Base-by-base conservation (phyloP, 2,797 vertebrate genomes). In the Jordanella pulchra region DNA sequence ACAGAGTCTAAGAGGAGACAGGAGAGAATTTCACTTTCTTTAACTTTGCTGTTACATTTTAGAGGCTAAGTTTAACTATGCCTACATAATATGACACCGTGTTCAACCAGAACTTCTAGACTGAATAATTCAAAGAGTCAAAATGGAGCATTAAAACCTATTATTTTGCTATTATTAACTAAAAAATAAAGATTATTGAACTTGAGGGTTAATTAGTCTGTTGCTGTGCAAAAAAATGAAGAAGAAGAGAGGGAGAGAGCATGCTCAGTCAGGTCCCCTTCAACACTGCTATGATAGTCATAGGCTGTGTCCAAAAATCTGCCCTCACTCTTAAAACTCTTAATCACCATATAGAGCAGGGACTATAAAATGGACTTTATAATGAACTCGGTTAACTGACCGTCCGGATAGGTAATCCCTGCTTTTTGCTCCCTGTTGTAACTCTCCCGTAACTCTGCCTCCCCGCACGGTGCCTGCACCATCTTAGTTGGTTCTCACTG, bases 221-320 rank as follows among this genome's bases (percentile, higher is more conserved):
- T 53, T 68, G 17, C 65, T 61, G 28, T 66, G 17, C 53, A 63
- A 65, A 75, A 53, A 25, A 69, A 27, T n/a, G n/a, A 51, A 45
- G 32, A 39, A 39, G 6, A 35, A 35, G 6, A 35, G 3, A 6
- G 6, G 6, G 6, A 35, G 3, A 39, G 5, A 14, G 11, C 12
- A 42, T 7, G 9, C 67, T 32, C 7, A 5, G 56, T 35, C 48
- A 72, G 35, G 35, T 11, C 23, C 11, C 44, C 9, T 45, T 10
- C 10, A 42, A 42, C 44, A 45, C 11, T 25, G 23, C n/a, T 63
- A 10, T 15, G 15, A 63, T 23, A 42, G 60, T 23, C 35, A 12
- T 39, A 3, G 14, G 21, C 58, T 12, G 56, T 21, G n/a, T n/a
- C n/a, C n/a, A n/a, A n/a, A n/a, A n/a, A n/a, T n/a, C n/a, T n/a